Conservation (phyloP, 2,797 vertebrate genomes). For the Phoebastria nigripes region DNA sequence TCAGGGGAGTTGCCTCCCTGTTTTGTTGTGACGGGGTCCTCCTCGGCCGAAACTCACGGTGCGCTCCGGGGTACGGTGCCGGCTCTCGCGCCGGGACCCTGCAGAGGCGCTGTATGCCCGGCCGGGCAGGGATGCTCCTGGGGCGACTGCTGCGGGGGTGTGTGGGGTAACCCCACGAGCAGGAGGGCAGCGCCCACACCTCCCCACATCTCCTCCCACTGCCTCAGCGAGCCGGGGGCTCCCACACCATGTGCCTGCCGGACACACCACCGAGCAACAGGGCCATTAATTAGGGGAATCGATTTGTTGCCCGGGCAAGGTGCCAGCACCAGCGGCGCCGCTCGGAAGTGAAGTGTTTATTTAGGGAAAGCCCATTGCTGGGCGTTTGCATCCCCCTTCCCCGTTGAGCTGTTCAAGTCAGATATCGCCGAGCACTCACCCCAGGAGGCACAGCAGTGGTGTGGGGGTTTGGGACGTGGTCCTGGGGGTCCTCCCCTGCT, state of each 20-base stretch:
- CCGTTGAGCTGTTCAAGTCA: not conserved
- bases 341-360: not conserved
- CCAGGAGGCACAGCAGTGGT: not conserved
- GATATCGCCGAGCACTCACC: not conserved
- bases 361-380: not conserved
- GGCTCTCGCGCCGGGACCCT: not conserved
- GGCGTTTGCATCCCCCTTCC: not conserved
- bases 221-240: not conserved
- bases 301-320: not conserved
- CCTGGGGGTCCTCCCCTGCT: not conserved
- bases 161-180: not conserved
- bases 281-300: not conserved
- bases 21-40: not conserved
- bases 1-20: not conserved
- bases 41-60: not conserved
- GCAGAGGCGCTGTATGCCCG: too few species aligned
- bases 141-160: not conserved
- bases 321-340: accelerated
- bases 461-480: accelerated
- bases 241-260: accelerated
- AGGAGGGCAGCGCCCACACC: not conserved
- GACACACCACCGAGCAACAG: accelerated
- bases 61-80: not conserved
- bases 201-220: accelerated
- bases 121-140: not conserved